A percentile compares a stretch with the other conserved stretches of the same genome.
phyloP scores from a whole-genome alignment of 1,140 invertebrate genomes.

The Drosophila bifasciata region DNA sequence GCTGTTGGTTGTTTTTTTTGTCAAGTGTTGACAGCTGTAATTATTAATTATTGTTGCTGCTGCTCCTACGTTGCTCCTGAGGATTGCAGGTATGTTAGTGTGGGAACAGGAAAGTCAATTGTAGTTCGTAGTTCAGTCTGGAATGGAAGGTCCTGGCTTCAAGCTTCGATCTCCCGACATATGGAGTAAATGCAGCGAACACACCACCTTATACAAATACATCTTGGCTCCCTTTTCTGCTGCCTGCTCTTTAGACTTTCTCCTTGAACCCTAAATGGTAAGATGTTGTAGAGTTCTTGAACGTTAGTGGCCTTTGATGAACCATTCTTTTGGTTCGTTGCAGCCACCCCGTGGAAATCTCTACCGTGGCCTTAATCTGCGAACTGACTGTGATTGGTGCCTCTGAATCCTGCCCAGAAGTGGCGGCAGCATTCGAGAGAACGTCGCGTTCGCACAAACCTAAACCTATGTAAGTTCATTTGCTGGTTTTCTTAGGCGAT shows the following conservation, averaged over 20 bases:
- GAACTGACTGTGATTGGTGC: slow-evolving; percentile 39
- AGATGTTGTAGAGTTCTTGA: slow-evolving; percentile 73
- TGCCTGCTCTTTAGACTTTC: too few relatives aligned
- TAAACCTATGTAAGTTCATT: too few relatives aligned
- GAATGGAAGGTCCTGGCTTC: too few relatives aligned
- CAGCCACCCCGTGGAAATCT: slow-evolving; percentile 66
- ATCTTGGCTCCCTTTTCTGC: too few relatives aligned
- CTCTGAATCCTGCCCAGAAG: slow-evolving; percentile 17
- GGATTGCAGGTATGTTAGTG: too few relatives aligned
- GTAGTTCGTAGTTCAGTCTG: too few relatives aligned
- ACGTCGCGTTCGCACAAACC: slow-evolving; percentile 34
- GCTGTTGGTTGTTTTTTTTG: slow-evolving; percentile 11
- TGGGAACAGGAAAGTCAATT: neutral
- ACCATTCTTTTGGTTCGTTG: slow-evolving; percentile 23
- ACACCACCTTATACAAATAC: too few relatives aligned
- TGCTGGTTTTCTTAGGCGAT: too few relatives aligned
- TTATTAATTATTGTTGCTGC: slow-evolving; percentile 38
- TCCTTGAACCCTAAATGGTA: neutral
- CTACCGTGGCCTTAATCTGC: slow-evolving; percentile 60
- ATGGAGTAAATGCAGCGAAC: too few relatives aligned
- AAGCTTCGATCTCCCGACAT: too few relatives aligned
- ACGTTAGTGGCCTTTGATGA: slow-evolving; percentile 43
- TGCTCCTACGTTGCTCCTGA: neutral
- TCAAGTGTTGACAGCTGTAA: slow-evolving; percentile 37
- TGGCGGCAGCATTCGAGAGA: slow-evolving; percentile 26